A percentile compares a stretch with the other conserved stretches of the same genome.
Evolutionary conservation across 2,113 vertebrate genomes (phyloP).

Genomic region (Anhinga anhinga): DNA sequence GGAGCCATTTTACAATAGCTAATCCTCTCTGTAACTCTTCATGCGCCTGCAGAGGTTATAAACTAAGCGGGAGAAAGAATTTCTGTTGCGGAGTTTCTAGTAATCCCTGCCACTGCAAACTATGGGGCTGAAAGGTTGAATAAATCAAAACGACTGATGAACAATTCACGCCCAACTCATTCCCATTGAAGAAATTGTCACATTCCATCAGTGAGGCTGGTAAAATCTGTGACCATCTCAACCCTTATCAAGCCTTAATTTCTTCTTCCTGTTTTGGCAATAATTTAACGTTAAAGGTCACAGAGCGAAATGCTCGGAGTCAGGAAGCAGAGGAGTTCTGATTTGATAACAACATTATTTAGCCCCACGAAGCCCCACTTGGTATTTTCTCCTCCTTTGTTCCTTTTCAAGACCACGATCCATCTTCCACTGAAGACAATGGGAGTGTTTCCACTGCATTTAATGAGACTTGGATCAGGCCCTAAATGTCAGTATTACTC

Average conservation of each 20-base stretch:
- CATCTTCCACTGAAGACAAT: constrained; percentile 70
- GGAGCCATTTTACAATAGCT: constrained; percentile 42
- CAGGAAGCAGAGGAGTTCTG: constrained; percentile 57
- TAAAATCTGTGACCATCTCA: constrained; percentile 52
- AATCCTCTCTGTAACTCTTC: constrained; percentile 45
- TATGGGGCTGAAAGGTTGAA: constrained; percentile 10
- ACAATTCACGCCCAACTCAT: constrained; percentile 43
- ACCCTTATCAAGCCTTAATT: constrained; percentile 57
- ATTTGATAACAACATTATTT: constrained; percentile 60
- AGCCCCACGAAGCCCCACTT: constrained; percentile 42
- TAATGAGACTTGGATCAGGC: constrained; percentile 65
- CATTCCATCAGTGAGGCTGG: constrained; percentile 55
- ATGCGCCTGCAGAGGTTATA: constrained; percentile 25
- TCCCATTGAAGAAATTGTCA: constrained; percentile 59
- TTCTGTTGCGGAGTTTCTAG: constrained; percentile 22
- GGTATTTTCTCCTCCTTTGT: constrained; percentile 60
- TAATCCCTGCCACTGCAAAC: constrained; percentile 30
- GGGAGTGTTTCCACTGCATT: constrained; percentile 61
- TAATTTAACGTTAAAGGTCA: constrained; percentile 67
- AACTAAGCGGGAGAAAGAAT: constrained; percentile 26
- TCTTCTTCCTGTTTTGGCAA: constrained; percentile 66
- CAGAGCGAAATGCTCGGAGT: constrained; percentile 25
- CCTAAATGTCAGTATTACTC: constrained; percentile 65
- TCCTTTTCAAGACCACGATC: constrained; percentile 53
- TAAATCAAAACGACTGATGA: constrained; percentile 50